Base-by-base conservation (phyloP, 2,797 vertebrate species). In the Leucoraja ocellata region DNA sequence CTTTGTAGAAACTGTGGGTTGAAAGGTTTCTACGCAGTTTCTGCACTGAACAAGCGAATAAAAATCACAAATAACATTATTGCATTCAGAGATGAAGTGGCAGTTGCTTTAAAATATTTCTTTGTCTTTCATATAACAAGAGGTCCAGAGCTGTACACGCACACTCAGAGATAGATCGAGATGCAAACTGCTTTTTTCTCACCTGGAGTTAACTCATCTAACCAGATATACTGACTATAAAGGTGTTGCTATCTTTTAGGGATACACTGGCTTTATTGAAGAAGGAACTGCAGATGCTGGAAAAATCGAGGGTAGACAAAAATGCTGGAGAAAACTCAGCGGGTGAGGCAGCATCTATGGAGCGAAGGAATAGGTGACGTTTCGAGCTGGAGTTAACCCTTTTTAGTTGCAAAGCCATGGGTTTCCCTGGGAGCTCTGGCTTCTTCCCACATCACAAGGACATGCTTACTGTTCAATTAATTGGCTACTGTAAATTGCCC, bases 11-110 rank as follows among this genome's bases (percentile, higher is more conserved):
- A 28, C 54, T 11, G 54, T 84, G 81, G 81, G 46, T 5, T 84
- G 81, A 13, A 84, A 61, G 61, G 54, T 28, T 84, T 54, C 25
- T 23, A 25, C 1, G 23, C 54, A 61, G 81, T 10, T 61, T 25
- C n/a, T 14, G 23, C 4, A 84, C 46, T 84, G 81, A 54, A 25
- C 11, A 58, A 54, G 25, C n/a, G 4, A 61, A 4, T 23, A 28
- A 84, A 84, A 84, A 84, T 84, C 25, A 61, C 81, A 84, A 84
- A 61, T 13, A 58, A 58, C 81, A 61, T 84, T 84, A 28, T 14
- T 61, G 10, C 23, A 11, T 2, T 84, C 25, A 61, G 10, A 10
- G 46, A 81, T 54, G 39, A 7, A 81, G 79, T 25, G 25, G 0
- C 79, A 18, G 78, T 39, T 16, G 16, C 81, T 13, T 58, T 61